Evolutionary conservation across 2,888 invertebrate species (phyloP), one percentile per base, ranked within the genome.

Genomic region (Shargacucullia verbasci): DNA sequence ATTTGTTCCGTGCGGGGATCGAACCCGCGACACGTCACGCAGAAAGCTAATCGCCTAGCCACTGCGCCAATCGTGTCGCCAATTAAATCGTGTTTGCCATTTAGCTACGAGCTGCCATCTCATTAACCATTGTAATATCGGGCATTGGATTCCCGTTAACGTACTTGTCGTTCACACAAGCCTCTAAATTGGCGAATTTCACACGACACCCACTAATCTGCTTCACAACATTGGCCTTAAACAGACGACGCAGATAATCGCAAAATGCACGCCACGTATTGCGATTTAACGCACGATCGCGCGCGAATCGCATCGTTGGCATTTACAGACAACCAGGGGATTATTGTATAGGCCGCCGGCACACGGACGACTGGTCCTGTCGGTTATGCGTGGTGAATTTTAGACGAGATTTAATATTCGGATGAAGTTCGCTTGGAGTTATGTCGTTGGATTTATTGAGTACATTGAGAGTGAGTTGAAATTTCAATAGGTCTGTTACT

Each of bases 241-340:
- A 58, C 62, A 58, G 56, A 69, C 57, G 52, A 58, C 48, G 61
- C 53, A 38, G 54, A 58, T 63, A 70, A 70, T 70, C 66, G 73
- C 66, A 47, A 59, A 73, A 73, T 66, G 66, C 66, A 67, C n/a
- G 55, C 63, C 69, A 62, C 69, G 73, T 70, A 57, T 41, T 43
- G 64, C 58, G 74, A 67, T 75, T 74, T 75, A 48, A 67, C 67
- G 67, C 74, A 75, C 72, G 72, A 63, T 67, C 60, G 72, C 65
- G 11, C 39, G 31, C 45, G 43, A 49, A 54, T 63, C 73, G 71
- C 73, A 67, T 65, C 66, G 40, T 55, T 70, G 60, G 35, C 41
- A 58, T 58, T 65, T 68, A 69, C 60, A 67, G 60, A 63, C 69
- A 70, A 60, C 71, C 47, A 59, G 40, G 27, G 59, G 75, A 62